These are phyloP conservation scores for Nemurella pictetii DNA, from an alignment of 2,888 invertebrate species.

Conservation along the genomic window DNA sequence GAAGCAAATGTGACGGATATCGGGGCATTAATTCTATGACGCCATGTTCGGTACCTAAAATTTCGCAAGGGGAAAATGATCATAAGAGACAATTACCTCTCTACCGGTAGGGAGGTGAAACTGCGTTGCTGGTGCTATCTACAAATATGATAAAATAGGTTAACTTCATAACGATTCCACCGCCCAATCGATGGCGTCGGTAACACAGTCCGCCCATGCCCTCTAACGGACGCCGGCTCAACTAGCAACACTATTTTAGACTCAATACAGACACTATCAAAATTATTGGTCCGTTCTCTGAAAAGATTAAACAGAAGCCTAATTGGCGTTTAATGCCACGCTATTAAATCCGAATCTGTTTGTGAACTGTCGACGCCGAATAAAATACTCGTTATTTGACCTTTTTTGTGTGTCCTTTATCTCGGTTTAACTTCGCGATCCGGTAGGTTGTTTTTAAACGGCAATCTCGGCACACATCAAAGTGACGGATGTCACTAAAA, in stretches of 20 bases:
- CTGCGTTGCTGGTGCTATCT: not conserved
- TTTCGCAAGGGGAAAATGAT: not conserved
- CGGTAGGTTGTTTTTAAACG: not conserved
- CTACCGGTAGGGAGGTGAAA: not conserved
- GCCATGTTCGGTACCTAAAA: not conserved
- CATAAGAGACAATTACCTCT: not conserved
- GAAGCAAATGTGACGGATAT: not conserved
- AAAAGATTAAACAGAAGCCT: not conserved
- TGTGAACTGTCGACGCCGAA: not conserved
- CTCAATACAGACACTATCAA: conserved; percentile 11
- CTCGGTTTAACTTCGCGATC: not conserved
- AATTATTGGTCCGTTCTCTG: not conserved
- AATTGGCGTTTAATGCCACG: not conserved
- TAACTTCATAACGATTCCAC: conserved; percentile 1
- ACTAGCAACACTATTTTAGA: not conserved
- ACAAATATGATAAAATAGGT: conserved; percentile 12
- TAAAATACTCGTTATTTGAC: not conserved
- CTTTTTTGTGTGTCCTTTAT: too few relatives aligned
- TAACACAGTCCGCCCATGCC: not conserved
- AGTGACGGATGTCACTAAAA: not conserved
- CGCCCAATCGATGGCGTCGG: conserved; percentile 16
- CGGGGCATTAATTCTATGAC: not conserved
- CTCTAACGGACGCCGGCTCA: not conserved
- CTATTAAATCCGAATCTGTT: not conserved
- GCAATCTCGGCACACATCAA: not conserved